Base-by-base conservation (phyloP, 1,140 invertebrate species). In the Drosophila burlai region DNA sequence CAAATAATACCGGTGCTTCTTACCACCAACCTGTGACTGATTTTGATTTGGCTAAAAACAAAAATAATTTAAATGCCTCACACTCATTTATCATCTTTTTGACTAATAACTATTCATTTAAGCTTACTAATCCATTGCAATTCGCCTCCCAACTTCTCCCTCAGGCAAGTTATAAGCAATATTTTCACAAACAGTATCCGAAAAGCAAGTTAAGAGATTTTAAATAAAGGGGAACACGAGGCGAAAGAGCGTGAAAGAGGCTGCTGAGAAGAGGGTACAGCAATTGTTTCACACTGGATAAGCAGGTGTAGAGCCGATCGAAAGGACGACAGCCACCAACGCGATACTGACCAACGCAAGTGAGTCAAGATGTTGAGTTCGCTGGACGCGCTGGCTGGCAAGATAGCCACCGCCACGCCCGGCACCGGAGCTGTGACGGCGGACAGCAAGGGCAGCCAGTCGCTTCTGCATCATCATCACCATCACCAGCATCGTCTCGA, bases 331-430 rank as follows among this genome's bases (percentile, higher is more conserved):
- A 26, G 24, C 24, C 24, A 26, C 15, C 21, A 7, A 13, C 21
- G 8, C 42, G 46, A 47, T 15, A 47, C 46, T 26, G 21, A 26
- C 26, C 47, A n/a, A n/a, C 47, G 10, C 8, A n/a, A 24, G 18
- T 34, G 40, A n/a, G 36, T 21, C 2, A 61, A 57, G 63, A 97
- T 97, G 96, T 94, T 97, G 91, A 96, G 96, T 93, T 96, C 96
- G 69, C 93, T 97, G 93, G 96, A 96, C 94, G 95, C 95, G 92
- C 94, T 97, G 93, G 96, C 96, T 93, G 96, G 95, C 85, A 97
- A 97, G 93, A 96, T 97, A 93, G 96, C 96, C 93, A 96, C 96
- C 72, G 81, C 85, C 54, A 90, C 85, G 52, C 86, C 85, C 21
- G 85, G 79, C 29, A 90, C 86, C 1, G 86, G 85, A 5, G 80